These are phyloP conservation scores for Dermatemys mawii DNA, from an alignment of 2,113 vertebrate genomes.

Conservation along the genomic window DNA sequence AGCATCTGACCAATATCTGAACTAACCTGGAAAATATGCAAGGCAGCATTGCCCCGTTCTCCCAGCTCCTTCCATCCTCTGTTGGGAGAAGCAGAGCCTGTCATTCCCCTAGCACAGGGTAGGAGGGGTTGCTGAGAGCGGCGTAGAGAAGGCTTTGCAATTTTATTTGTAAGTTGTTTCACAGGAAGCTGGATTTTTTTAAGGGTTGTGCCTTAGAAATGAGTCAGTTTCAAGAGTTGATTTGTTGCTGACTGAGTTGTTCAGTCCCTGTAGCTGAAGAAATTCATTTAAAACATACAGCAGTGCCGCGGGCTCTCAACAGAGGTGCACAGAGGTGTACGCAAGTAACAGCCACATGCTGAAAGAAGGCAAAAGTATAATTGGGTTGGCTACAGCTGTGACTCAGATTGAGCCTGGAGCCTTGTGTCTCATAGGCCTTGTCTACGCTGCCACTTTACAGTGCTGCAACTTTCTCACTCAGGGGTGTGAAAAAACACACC, in stretches of 20 bases:
- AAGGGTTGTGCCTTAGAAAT: not conserved
- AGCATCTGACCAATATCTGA: not conserved
- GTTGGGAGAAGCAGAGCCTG: not conserved
- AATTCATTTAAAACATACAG: not conserved
- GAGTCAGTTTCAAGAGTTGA: not conserved
- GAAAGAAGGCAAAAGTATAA: not conserved
- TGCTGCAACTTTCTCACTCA: too few species aligned
- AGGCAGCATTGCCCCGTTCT: not conserved
- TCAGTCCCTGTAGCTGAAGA: not conserved
- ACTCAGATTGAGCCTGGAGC: not conserved
- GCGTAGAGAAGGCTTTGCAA: not conserved
- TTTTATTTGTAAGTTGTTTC: not conserved
- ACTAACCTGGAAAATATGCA: not conserved
- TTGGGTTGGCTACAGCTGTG: not conserved
- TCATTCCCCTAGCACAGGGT: not conserved
- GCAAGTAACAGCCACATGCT: fast-evolving
- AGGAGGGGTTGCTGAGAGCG: not conserved
- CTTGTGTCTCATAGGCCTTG: not conserved
- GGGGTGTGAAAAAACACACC: too few species aligned
- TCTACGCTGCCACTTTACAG: too few species aligned
- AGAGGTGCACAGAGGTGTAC: not conserved
- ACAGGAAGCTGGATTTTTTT: not conserved
- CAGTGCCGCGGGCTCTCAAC: not conserved
- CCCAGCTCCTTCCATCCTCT: not conserved
- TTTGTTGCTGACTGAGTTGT: not conserved